Evolutionary conservation across 2,797 vertebrate species (phyloP).

Genomic region (Enteromius anoplus): DNA sequence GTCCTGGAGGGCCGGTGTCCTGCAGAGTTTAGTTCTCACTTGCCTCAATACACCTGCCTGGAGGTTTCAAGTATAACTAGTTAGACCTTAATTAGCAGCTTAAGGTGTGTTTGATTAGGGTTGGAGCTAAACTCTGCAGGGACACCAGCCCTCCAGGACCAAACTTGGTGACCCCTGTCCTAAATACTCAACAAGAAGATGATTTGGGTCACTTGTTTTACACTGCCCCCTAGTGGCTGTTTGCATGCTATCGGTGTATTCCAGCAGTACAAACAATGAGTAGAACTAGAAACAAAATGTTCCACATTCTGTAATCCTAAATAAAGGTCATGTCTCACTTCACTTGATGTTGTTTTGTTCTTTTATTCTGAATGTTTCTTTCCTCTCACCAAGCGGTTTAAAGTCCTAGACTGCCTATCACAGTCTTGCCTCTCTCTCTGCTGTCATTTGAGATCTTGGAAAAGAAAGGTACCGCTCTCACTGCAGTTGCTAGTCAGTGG

Average conservation of each 20-base stretch:
- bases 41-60: no score
- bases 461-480: slow-evolving; percentile 78
- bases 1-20: no score
- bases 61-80: no score
- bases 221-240: slow-evolving; percentile 45
- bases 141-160: no score
- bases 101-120: no score
- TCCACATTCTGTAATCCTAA: neutral
- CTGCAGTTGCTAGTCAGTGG: slow-evolving; percentile 30
- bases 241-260: neutral
- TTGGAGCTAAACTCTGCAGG: no score
- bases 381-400: slow-evolving; percentile 73
- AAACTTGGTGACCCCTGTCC: no score
- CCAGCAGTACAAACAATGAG: neutral
- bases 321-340: neutral
- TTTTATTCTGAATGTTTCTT: slow-evolving; percentile 61
- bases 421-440: slow-evolving; percentile 83
- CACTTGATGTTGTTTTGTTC: slow-evolving; percentile 15
- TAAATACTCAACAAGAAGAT: neutral
- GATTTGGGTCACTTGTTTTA: neutral
- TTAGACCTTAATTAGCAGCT: no score
- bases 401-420: slow-evolving; percentile 78
- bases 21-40: no score
- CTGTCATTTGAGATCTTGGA: slow-evolving; percentile 84
- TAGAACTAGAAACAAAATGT: neutral